Evolutionary conservation across 2,113 vertebrate species (phyloP).

Genomic region (Ammodytes marinus): DNA sequence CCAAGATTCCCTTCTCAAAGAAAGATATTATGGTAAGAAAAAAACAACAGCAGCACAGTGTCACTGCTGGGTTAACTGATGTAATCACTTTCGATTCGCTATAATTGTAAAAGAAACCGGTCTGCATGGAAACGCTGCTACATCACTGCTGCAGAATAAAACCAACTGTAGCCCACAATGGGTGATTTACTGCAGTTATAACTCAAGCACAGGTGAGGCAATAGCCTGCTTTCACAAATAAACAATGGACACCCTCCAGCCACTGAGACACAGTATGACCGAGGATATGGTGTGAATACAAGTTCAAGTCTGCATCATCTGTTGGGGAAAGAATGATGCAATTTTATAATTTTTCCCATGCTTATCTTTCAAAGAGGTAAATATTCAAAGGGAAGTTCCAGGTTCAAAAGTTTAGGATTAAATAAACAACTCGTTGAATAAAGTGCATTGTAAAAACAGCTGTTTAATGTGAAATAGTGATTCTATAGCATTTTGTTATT

Average conservation of each 20-base stretch:
- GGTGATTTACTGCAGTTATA: slow-evolving; percentile 6
- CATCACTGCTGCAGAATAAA: slow-evolving; percentile 13
- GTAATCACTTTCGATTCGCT: slow-evolving; percentile 21
- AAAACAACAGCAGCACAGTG: background rate
- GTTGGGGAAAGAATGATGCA: slow-evolving; percentile 41
- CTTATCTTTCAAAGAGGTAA: slow-evolving; percentile 9
- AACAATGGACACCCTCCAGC: slow-evolving; percentile 40
- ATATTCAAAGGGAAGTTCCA: slow-evolving; percentile 23
- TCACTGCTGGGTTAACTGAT: slow-evolving; percentile 27
- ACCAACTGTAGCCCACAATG: slow-evolving; percentile 3
- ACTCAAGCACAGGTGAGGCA: slow-evolving; percentile 16
- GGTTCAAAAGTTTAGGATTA: slow-evolving; percentile 36
- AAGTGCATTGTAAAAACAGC: background rate
- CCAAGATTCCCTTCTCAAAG: background rate
- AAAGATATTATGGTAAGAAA: background rate
- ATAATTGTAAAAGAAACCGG: background rate
- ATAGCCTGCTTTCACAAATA: slow-evolving; percentile 11
- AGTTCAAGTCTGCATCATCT: slow-evolving; percentile 35
- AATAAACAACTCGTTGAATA: background rate
- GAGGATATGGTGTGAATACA: slow-evolving; percentile 34
- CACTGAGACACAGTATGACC: slow-evolving; percentile 25
- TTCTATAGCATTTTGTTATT: background rate
- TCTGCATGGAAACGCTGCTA: slow-evolving; percentile 4
- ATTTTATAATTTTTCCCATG: slow-evolving; percentile 8
- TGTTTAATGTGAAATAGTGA: background rate